Base-by-base conservation (phyloP, 2,888 invertebrate species). In the Halictus ligatus region DNA sequence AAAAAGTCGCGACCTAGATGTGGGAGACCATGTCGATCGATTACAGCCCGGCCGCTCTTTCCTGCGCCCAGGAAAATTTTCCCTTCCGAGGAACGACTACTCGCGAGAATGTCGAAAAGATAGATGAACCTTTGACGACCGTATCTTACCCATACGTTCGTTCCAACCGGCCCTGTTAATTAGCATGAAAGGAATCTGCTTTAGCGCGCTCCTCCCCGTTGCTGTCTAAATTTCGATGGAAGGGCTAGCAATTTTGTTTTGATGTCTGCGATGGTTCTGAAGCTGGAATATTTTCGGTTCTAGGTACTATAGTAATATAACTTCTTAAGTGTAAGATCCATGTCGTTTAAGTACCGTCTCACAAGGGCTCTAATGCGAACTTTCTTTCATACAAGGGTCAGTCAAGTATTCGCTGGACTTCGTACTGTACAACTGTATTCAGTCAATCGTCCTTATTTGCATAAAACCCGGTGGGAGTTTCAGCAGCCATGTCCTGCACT, bases 1-100 rank as follows among this genome's bases (percentile, higher is more conserved):
- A 91, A 91, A 90, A 91, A 91, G 89, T 90, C 90, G 85, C 89
- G 90, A 91, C 90, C 89, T 86, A 90, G 91, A 90, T 90, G 89
- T 78, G 83, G 86, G 78, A 79, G 82, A 83, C 80, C 82, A 83
- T 88, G 90, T 88, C 89, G 90, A 90, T 90, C 90, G 91, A 89
- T 90, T 88, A 81, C 81, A 74, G 50, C 78, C 64, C 58, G 77
- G 64, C 43, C 78, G 80, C 73, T 72, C 76, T 78, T 81, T 43
- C 75, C 71, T 71, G 76, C 80, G 75, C 75, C 46, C 76, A 71
- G 80, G 71, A 83, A 89, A 90, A 82, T 83, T 79, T 89, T 75
- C 43, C 75, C 67, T 46, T 78, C 64, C 78, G 81, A 84, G 80
- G 75, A 80, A 75, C 69, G 40, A 75, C 58, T 46, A 71, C 74